Percentiles rank a stretch among this genome's conserved stretches.
Evolutionary conservation across 2,888 invertebrate species (phyloP).

Genomic region (Panorpa germanica): DNA sequence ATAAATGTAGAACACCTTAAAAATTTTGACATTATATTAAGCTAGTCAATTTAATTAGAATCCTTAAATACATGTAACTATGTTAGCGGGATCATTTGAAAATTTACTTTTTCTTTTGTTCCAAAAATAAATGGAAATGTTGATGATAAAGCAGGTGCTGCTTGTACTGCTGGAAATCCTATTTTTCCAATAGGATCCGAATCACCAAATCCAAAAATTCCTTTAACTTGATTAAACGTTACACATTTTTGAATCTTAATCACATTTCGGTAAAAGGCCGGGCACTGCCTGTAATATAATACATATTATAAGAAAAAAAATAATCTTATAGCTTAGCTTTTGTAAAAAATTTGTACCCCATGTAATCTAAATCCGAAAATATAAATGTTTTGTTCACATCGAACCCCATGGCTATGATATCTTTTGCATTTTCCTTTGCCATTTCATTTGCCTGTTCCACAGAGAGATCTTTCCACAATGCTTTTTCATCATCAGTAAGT

Average conservation of each 20-base stretch:
- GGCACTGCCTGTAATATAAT: conserved; percentile 44
- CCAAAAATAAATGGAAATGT: conserved; percentile 85
- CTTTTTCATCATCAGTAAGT: conserved; percentile 96
- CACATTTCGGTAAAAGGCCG: conserved; percentile 87
- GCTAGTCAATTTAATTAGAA: not conserved
- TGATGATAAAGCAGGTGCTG: conserved; percentile 80
- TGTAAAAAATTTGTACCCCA: conserved; percentile 44
- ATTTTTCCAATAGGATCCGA: conserved; percentile 95
- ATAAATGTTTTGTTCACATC: conserved; percentile 90
- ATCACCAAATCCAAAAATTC: conserved; percentile 95
- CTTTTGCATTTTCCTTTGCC: conserved; percentile 85
- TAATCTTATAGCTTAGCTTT: conserved; percentile 5
- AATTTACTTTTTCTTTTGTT: conserved; percentile 42
- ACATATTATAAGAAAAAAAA: conserved; percentile 7
- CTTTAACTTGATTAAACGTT: conserved; percentile 94
- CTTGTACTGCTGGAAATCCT: conserved; percentile 89
- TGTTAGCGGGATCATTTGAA: not conserved
- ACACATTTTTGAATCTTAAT: conserved; percentile 83
- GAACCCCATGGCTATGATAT: conserved; percentile 95
- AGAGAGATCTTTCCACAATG: conserved; percentile 86
- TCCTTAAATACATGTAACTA: too few relatives aligned
- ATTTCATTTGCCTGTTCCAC: conserved; percentile 73
- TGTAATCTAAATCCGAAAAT: conserved; percentile 84
- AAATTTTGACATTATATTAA: not conserved
- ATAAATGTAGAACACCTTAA: too few relatives aligned